Base-by-base conservation (phyloP, 2,888 invertebrate species). In the Petrophora chlorosata region DNA sequence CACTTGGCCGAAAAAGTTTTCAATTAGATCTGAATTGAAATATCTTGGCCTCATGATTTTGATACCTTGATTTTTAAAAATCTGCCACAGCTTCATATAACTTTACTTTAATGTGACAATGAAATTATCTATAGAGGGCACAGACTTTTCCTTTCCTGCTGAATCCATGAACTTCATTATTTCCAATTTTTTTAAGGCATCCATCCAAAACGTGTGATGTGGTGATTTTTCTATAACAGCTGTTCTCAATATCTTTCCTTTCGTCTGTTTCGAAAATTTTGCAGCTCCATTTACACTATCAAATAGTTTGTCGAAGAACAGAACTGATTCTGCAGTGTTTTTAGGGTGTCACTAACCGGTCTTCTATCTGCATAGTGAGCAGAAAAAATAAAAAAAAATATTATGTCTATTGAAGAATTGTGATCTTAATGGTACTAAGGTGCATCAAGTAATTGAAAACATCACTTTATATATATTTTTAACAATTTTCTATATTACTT, bases 21-120 rank as follows among this genome's bases (percentile, higher is more conserved):
- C 56, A 2, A 59, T 43, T 2, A 53, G 49, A 9, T 57, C 49
- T 3, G 51, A 48, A 30, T 57, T 60, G 8, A 55, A 60, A 28
- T 49, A 57, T 32, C 59, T 15, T 1, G 57, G 49, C 5, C 52
- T 17, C 48, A 51, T 17, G 10, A 56, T 38, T 36, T 46, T 53
- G 0, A 53, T 39, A n/a, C 28, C 19, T 5, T 51, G 26, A 0
- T 5, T 26, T 30, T 43, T 28, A 26, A 47, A 46, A 3, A 28
- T 22, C 8, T 22, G n/a, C 40, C 40, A 40, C 2, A 40, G 5
- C 12, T 1, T 29, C 14, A 5, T 1, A 0, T 9, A 22, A 22
- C 19, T 40, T 30, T 30, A 13, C 5, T n/a, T n/a, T n/a, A 40
- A 3, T 8, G 30, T 30, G 5, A 3, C 14, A 5, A 30, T 14